Conservation (phyloP, 2,113 vertebrate species). For the Pipra filicauda region DNA sequence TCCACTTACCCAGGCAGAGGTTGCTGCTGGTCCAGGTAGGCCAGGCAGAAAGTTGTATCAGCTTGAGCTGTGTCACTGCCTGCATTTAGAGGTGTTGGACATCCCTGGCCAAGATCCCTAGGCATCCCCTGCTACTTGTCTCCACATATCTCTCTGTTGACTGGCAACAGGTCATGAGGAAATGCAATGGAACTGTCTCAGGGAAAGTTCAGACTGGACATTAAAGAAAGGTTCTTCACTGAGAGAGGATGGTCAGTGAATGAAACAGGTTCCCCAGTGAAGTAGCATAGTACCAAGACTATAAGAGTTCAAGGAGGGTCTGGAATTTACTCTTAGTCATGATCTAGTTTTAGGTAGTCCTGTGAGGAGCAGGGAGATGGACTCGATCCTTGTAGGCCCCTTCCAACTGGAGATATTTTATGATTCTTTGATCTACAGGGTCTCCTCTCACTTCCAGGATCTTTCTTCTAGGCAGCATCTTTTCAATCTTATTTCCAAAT, state of each 20-base stretch:
- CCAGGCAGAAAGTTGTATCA: not conserved
- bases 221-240: not conserved
- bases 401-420: fast-evolving
- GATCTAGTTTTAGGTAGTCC: not conserved
- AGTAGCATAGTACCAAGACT: not conserved
- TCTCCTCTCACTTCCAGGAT: not conserved
- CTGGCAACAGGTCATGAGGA: not conserved
- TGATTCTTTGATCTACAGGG: not conserved
- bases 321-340: not conserved
- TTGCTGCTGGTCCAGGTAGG: not conserved
- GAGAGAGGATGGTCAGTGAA: not conserved
- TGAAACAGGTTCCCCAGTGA: not conserved
- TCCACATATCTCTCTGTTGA: not conserved
- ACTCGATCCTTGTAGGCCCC: too few species aligned
- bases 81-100: not conserved
- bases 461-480: not conserved
- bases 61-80: not conserved
- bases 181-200: not conserved
- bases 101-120: not conserved
- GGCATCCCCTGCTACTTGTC: not conserved
- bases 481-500: not conserved
- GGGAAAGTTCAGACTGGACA: not conserved
- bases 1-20: not conserved
- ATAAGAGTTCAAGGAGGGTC: not conserved
- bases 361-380: not conserved